Percentiles rank a stretch among this genome's conserved stretches.
Evolutionary conservation across 2,888 invertebrate species (phyloP).

Genomic region (Drosophila siamana): DNA sequence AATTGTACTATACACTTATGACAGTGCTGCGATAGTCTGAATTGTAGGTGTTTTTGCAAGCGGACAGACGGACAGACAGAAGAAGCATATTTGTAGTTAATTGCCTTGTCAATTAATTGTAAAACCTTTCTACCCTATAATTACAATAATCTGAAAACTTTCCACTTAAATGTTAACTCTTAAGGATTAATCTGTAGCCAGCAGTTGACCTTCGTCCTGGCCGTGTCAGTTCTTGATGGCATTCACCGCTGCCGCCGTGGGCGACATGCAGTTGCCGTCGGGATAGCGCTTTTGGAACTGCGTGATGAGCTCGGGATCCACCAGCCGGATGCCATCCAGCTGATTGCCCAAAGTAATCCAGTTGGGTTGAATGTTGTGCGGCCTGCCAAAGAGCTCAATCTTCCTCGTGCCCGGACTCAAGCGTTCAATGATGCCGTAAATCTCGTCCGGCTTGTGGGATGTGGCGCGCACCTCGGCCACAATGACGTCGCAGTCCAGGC

Average conservation of each 20-base stretch:
- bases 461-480: conserved; percentile 99
- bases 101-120: background rate
- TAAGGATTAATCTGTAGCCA: background rate
- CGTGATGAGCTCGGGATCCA: conserved; percentile 95
- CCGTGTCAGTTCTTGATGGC: conserved; percentile 57
- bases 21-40: no score
- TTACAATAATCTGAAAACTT: conserved; percentile 18
- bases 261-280: conserved; percentile 89
- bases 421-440: conserved; percentile 98
- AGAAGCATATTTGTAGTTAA: background rate
- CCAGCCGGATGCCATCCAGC: conserved; percentile 96
- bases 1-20: no score
- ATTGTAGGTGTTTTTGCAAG: background rate
- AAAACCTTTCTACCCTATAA: background rate
- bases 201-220: background rate
- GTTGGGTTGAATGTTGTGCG: conserved; percentile 99
- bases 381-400: conserved; percentile 98
- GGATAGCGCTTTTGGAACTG: conserved; percentile 97
- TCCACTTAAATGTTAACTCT: conserved; percentile 6
- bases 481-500: conserved; percentile 98
- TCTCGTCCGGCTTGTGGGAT: conserved; percentile 99
- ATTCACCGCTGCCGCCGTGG: conserved; percentile 72
- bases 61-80: background rate
- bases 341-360: conserved; percentile 99
- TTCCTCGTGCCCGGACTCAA: conserved; percentile 98